Percentiles rank a stretch among this genome's conserved stretches.
Conservation (phyloP, 2,797 vertebrate genomes). For the Mastacembelus armatus region DNA sequence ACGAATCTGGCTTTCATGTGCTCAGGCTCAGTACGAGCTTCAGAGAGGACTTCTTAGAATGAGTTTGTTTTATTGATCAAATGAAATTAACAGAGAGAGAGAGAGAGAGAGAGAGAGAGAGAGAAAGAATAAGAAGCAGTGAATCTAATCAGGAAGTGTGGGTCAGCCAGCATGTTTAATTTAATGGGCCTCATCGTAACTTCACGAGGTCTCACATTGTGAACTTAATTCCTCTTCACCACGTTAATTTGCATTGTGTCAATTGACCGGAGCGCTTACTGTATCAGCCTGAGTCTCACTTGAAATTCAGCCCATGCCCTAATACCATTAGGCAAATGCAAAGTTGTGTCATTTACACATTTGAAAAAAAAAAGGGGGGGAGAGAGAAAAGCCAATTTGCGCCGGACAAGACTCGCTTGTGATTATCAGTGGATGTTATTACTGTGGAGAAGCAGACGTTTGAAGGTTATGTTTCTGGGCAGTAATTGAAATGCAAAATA, state of each 20-base stretch:
- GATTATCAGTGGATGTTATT: conserved; percentile 84
- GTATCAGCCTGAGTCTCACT: conserved; percentile 76
- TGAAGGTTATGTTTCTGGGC: conserved; percentile 90
- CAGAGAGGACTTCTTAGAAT: conserved; percentile 59
- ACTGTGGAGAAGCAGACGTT: conserved; percentile 80
- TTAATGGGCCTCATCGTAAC: conserved; percentile 76
- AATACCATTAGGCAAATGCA: conserved; percentile 82
- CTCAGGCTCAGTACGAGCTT: conserved; percentile 24
- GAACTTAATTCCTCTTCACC: conserved; percentile 81
- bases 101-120: conserved; percentile 23
- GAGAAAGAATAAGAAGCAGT: conserved; percentile 29
- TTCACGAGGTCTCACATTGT: conserved; percentile 75
- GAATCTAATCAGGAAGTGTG: conserved; percentile 64
- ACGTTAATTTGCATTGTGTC: conserved; percentile 80
- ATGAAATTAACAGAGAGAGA: conserved; percentile 66
- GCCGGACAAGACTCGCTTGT: conserved; percentile 72
- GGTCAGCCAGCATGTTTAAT: conserved; percentile 73
- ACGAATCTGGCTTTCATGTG: conserved; percentile 19
- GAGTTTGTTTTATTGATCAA: conserved; percentile 81
- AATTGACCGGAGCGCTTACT: conserved; percentile 77
- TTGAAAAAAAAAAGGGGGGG: conserved; percentile 49
- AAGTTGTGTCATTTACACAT: conserved; percentile 84
- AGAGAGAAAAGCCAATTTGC: conserved; percentile 79
- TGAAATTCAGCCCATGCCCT: conserved; percentile 78
- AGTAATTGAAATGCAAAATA: conserved; percentile 96